Conservation (phyloP, 2,888 invertebrate species). For the Platerodrilus igneus region DNA sequence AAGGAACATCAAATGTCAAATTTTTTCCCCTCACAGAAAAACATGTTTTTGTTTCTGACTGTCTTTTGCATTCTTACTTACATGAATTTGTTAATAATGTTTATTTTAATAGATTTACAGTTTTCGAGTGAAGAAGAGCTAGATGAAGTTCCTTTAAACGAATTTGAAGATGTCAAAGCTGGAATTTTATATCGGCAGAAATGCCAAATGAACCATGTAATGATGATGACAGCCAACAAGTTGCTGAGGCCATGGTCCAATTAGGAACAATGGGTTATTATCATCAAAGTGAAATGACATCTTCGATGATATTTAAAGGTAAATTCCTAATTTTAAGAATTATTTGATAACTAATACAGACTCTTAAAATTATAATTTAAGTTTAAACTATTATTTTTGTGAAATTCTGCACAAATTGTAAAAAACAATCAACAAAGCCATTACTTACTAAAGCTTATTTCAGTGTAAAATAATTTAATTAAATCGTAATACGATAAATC, state of each 20-base stretch:
- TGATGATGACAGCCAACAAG: slow-evolving; percentile 55
- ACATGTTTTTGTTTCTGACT: no score
- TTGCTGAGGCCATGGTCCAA: slow-evolving; percentile 73
- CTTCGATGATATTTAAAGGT: slow-evolving; percentile 40
- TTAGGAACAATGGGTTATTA: slow-evolving; percentile 64
- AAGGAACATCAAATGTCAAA: no score
- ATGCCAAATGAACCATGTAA: slow-evolving; percentile 30
- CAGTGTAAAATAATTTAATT: no score
- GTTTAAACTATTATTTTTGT: no score
- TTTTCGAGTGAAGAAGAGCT: slow-evolving; percentile 68
- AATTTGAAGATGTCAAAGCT: slow-evolving; percentile 50
- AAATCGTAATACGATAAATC: no score
- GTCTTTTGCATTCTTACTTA: slow-evolving; percentile 2
- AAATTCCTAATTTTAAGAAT: slow-evolving; percentile 13
- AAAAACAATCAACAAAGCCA: no score
- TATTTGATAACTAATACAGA: no score
- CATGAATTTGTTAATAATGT: slow-evolving; percentile 1
- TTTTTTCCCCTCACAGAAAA: no score
- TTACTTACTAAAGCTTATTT: no score
- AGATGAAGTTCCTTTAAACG: slow-evolving; percentile 56
- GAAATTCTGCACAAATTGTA: no score
- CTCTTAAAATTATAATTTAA: no score
- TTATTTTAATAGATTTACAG: slow-evolving; percentile 57
- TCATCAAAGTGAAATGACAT: slow-evolving; percentile 41
- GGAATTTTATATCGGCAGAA: slow-evolving; percentile 48